These are phyloP conservation scores for Caranx melampygus DNA, from an alignment of 2,113 vertebrate genomes.

Conservation along the genomic window DNA sequence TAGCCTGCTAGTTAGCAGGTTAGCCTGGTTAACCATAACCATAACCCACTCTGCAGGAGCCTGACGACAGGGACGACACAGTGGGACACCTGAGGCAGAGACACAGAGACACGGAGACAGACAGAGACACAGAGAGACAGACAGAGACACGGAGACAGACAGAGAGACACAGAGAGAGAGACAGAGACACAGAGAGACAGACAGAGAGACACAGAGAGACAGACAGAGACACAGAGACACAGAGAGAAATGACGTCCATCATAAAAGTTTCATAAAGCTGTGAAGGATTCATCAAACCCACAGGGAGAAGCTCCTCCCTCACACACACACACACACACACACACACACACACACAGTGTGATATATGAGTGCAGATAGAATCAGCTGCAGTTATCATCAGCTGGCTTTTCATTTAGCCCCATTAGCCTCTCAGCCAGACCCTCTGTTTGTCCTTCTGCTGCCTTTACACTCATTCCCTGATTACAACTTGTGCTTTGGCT, in stretches of 20 bases:
- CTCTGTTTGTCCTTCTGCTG: constrained; percentile 69
- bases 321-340: constrained; percentile 27
- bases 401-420: constrained; percentile 73
- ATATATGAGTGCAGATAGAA: constrained; percentile 45
- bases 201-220: constrained; percentile 21
- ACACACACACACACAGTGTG: constrained; percentile 15
- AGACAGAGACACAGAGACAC: constrained; percentile 30
- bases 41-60: too few species aligned
- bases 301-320: constrained; percentile 52
- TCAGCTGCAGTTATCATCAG: constrained; percentile 58
- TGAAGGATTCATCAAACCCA: constrained; percentile 70
- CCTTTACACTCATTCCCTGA: constrained; percentile 55
- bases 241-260: constrained; percentile 61
- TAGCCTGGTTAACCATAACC: too few species aligned
- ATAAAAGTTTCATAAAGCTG: constrained; percentile 78
- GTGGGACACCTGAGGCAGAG: too few species aligned
- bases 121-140: too few species aligned
- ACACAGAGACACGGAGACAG: too few species aligned
- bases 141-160: too few species aligned
- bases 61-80: too few species aligned
- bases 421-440: constrained; percentile 71
- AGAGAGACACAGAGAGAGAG: neutral
- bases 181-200: constrained; percentile 16
- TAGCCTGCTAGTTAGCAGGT: too few species aligned
- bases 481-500: constrained; percentile 31